phyloP scores from a whole-genome alignment of 2,113 vertebrate species.

The Dicerorhinus sumatrensis region DNA sequence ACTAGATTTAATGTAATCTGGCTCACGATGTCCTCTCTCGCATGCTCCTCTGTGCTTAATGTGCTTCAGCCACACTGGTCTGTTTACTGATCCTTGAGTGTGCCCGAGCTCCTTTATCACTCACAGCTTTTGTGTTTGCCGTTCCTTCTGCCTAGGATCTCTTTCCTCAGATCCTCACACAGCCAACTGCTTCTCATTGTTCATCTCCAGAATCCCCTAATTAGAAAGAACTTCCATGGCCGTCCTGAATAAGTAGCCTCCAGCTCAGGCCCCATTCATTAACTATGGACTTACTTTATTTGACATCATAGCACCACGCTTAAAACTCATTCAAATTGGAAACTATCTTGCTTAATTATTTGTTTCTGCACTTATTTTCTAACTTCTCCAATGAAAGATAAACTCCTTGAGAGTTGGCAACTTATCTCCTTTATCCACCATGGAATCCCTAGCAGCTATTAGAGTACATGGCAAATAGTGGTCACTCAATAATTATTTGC shows the following conservation, averaged over 20 bases:
- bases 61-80: neutral
- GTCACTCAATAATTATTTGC: neutral
- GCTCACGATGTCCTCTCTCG: neutral
- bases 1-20: too few species aligned
- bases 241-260: neutral
- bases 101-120: neutral
- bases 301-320: neutral
- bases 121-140: too few species aligned
- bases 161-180: neutral
- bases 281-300: neutral
- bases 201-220: neutral
- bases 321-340: neutral
- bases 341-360: neutral
- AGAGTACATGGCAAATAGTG: neutral
- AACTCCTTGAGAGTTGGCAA: neutral
- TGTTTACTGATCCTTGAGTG: neutral
- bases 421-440: neutral
- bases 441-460: neutral
- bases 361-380: neutral
- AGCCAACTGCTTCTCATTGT: neutral
- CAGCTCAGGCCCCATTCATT: neutral
- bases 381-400: neutral
- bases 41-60: neutral
- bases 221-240: neutral
- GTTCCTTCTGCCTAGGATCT: neutral